phyloP scores from a whole-genome alignment of 2,113 vertebrate species.

The Microtus montanus region DNA sequence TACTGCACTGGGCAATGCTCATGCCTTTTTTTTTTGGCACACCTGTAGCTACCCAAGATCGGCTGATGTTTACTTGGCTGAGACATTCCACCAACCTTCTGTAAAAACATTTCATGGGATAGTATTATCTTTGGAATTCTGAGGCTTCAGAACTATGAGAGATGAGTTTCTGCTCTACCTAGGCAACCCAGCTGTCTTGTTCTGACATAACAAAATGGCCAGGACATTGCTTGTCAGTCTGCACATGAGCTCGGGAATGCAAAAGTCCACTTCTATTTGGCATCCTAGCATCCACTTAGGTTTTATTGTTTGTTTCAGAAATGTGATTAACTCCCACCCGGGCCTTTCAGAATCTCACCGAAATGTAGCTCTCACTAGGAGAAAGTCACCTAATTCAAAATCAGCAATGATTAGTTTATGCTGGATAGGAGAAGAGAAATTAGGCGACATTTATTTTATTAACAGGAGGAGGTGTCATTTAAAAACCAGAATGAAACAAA shows the following conservation, averaged over 20 bases:
- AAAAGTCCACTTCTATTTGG: neutral
- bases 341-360: neutral
- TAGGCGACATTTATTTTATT: neutral
- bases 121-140: neutral
- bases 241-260: neutral
- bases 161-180: neutral
- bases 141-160: neutral
- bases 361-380: neutral
- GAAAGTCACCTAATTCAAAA: constrained; percentile 11
- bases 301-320: constrained; percentile 44
- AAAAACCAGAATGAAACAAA: neutral
- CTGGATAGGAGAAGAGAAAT: neutral
- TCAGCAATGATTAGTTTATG: neutral
- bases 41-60: neutral
- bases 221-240: neutral
- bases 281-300: neutral
- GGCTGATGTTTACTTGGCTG: too few species aligned
- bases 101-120: neutral
- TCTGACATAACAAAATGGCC: too few species aligned
- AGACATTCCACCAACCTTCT: neutral
- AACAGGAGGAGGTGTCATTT: neutral
- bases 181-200: neutral
- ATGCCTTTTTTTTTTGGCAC: neutral
- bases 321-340: neutral
- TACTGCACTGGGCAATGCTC: neutral